A percentile compares a stretch with the other conserved stretches of the same genome.
phyloP scores from a whole-genome alignment of 2,888 invertebrate species.

The Electrophaes corylata region DNA sequence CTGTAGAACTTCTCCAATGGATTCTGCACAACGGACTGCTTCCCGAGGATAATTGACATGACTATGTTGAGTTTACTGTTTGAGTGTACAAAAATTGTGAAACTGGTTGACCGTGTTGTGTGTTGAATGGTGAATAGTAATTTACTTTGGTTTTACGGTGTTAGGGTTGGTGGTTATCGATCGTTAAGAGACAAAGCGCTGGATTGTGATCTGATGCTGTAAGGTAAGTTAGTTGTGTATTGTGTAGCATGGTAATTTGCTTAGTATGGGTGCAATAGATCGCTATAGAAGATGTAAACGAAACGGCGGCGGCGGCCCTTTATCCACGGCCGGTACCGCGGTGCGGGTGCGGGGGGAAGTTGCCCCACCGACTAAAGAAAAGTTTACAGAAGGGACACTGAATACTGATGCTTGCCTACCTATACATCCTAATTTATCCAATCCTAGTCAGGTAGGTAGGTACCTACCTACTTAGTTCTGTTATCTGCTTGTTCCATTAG shows the following conservation, averaged over 20 bases:
- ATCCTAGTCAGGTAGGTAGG: no score
- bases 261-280: slow-evolving; percentile 1
- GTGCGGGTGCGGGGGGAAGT: slow-evolving; percentile 13
- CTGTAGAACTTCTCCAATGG: slow-evolving; percentile 62
- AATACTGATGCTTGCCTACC: slow-evolving; percentile 5
- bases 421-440: no score
- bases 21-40: slow-evolving; percentile 59
- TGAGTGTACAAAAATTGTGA: slow-evolving; percentile 66
- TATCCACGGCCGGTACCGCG: slow-evolving; percentile 14
- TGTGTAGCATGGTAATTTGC: slow-evolving; percentile 3
- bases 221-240: slow-evolving; percentile 19
- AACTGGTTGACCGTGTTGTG: slow-evolving; percentile 73
- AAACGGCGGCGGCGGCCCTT: slow-evolving; percentile 16
- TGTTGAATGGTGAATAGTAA: slow-evolving; percentile 82
- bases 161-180: slow-evolving; percentile 76
- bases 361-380: slow-evolving; percentile 14
- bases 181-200: slow-evolving; percentile 75
- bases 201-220: slow-evolving; percentile 64
- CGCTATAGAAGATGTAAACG: slow-evolving; percentile 38
- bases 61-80: slow-evolving; percentile 68
- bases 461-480: no score
- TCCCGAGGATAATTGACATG: slow-evolving; percentile 59
- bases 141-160: slow-evolving; percentile 80
- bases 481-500: no score
- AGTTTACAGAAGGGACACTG: slow-evolving; percentile 21